Percentiles rank a stretch among this genome's conserved stretches.
phyloP scores from a whole-genome alignment of 2,888 invertebrate genomes.

The Tetheella fluctuosa region DNA sequence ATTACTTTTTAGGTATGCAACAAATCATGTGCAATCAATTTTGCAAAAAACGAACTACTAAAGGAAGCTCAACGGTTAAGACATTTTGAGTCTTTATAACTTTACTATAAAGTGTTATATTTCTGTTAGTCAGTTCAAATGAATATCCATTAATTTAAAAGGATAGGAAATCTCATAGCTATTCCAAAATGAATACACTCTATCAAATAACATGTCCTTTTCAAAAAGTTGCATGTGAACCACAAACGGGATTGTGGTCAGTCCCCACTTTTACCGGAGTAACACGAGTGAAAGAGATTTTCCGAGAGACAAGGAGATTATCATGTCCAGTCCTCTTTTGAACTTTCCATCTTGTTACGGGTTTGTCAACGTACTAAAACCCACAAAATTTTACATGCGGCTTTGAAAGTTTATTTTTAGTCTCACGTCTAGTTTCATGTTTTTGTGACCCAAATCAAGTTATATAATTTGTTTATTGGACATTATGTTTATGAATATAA shows the following conservation, averaged over 20 bases:
- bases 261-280: not conserved
- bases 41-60: too few relatives aligned
- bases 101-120: not conserved
- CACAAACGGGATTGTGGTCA: not conserved
- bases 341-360: conserved; percentile 6
- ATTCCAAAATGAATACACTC: not conserved
- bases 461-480: too few relatives aligned
- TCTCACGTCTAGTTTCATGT: not conserved
- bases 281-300: not conserved
- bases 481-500: too few relatives aligned
- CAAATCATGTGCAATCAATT: not conserved
- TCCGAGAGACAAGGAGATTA: conserved; percentile 1
- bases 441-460: too few relatives aligned
- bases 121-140: not conserved
- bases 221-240: not conserved
- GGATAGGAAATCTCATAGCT: not conserved
- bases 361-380: not conserved
- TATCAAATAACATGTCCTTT: not conserved
- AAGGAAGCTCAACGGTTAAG: too few relatives aligned
- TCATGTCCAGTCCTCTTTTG: conserved; percentile 7
- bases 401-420: conserved; percentile 1
- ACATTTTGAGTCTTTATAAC: not conserved
- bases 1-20: not conserved
- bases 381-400: not conserved
- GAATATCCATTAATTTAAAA: not conserved